Evolutionary conservation across 2,113 vertebrate genomes (phyloP).

Genomic region (Arvicanthis niloticus): DNA sequence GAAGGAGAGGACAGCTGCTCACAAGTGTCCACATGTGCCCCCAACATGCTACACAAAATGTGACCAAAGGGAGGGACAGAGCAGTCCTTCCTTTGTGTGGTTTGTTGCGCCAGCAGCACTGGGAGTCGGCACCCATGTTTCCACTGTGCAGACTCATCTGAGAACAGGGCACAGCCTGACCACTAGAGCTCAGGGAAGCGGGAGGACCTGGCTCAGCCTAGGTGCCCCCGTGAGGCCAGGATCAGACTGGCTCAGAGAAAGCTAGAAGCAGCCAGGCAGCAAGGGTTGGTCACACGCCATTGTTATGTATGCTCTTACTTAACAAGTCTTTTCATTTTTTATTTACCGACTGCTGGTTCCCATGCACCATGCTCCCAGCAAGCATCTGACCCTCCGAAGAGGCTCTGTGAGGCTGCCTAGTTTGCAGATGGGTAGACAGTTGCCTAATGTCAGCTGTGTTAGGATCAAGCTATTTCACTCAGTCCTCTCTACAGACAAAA

Average conservation of each 20-base stretch:
- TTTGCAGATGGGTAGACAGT: not conserved
- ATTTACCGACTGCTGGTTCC: not conserved
- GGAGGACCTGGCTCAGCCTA: not conserved
- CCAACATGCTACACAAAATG: not conserved
- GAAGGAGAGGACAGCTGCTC: not conserved
- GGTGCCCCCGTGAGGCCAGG: not conserved
- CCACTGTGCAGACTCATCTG: not conserved
- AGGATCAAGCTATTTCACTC: not conserved
- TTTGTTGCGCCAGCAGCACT: not conserved
- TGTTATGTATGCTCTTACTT: not conserved
- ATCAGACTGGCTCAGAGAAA: not conserved
- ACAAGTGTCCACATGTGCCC: too few species aligned
- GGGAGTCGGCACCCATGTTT: not conserved
- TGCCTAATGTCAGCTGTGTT: not conserved
- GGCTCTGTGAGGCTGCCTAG: not conserved
- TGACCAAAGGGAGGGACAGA: not conserved
- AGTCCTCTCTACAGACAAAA: not conserved
- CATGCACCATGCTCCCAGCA: not conserved
- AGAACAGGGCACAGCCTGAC: not conserved
- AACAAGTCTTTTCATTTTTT: not conserved
- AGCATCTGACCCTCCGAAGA: not conserved
- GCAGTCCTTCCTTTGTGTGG: not conserved
- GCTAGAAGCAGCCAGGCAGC: not conserved
- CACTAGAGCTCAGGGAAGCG: not conserved
- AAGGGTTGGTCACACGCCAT: not conserved